Conservation (phyloP, 2,888 invertebrate species). For the Chironomus riparius region DNA sequence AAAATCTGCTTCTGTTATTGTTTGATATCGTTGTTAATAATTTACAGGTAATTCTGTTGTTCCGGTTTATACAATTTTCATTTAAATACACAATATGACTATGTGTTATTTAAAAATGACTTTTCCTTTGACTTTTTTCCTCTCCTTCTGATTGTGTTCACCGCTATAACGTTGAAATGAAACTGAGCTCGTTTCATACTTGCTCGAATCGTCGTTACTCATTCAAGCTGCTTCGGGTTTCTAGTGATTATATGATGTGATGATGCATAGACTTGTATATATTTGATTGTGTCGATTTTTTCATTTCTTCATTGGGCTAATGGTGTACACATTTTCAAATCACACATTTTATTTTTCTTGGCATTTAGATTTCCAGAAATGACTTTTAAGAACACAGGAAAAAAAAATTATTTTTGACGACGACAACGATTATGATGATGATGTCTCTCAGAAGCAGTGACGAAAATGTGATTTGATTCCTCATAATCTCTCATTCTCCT, state of each 20-base stretch:
- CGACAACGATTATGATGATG: not conserved
- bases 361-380: not conserved
- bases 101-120: not conserved
- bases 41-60: not conserved
- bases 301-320: not conserved
- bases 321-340: not conserved
- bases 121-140: not conserved
- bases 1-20: not conserved
- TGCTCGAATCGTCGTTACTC: not conserved
- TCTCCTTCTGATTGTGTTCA: slow-evolving; percentile 1
- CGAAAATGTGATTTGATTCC: not conserved
- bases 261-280: slow-evolving; percentile 5
- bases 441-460: not conserved
- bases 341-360: not conserved
- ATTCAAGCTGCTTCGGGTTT: slow-evolving; percentile 8
- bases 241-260: slow-evolving; percentile 16
- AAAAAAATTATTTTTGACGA: not conserved
- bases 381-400: too few species aligned
- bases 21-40: not conserved
- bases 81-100: too few species aligned
- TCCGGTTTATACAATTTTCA: slow-evolving; percentile 3
- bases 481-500: not conserved
- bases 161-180: not conserved
- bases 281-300: slow-evolving; percentile 1
- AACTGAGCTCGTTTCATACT: slow-evolving; percentile 1